Conservation (phyloP, 2,888 invertebrate species). For the Hemaris fuciformis region DNA sequence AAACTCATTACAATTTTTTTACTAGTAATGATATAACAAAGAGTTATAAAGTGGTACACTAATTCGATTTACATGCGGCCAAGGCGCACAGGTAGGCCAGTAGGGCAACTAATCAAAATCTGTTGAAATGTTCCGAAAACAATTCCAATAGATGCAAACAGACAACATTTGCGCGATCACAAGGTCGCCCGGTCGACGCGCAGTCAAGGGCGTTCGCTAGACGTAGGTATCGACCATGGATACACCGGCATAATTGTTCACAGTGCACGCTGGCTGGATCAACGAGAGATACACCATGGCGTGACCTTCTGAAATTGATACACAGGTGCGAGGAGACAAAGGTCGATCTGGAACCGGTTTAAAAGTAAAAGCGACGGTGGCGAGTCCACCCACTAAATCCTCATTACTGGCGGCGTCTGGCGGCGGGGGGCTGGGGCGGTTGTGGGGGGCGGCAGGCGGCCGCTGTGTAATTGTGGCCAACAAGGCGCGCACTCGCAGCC, state of each 20-base stretch:
- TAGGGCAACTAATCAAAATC: slow-evolving; percentile 3
- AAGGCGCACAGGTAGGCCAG: background rate
- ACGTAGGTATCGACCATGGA: slow-evolving; percentile 52
- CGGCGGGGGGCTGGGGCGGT: background rate
- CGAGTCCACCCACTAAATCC: slow-evolving; percentile 78
- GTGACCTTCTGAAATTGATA: slow-evolving; percentile 8
- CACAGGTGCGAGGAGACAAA: slow-evolving; percentile 44
- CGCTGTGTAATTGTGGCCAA: slow-evolving; percentile 69
- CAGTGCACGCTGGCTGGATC: slow-evolving; percentile 25
- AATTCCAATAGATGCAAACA: slow-evolving; percentile 67
- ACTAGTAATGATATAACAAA: background rate
- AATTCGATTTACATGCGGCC: background rate
- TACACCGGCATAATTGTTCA: slow-evolving; percentile 48
- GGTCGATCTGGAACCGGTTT: slow-evolving; percentile 69
- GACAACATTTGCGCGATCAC: slow-evolving; percentile 66
- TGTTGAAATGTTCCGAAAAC: slow-evolving; percentile 39
- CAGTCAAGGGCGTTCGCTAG: slow-evolving; percentile 78
- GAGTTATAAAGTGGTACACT: background rate
- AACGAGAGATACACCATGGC: slow-evolving; percentile 19
- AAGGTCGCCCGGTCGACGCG: slow-evolving; percentile 76
- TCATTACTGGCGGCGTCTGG: slow-evolving; percentile 58
- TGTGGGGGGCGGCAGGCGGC: slow-evolving; percentile 24
- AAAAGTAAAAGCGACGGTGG: slow-evolving; percentile 73
- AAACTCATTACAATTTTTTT: background rate
- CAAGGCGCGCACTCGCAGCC: slow-evolving; percentile 61